Conservation (phyloP, 1,140 invertebrate species). For the Drepana arcuata region DNA sequence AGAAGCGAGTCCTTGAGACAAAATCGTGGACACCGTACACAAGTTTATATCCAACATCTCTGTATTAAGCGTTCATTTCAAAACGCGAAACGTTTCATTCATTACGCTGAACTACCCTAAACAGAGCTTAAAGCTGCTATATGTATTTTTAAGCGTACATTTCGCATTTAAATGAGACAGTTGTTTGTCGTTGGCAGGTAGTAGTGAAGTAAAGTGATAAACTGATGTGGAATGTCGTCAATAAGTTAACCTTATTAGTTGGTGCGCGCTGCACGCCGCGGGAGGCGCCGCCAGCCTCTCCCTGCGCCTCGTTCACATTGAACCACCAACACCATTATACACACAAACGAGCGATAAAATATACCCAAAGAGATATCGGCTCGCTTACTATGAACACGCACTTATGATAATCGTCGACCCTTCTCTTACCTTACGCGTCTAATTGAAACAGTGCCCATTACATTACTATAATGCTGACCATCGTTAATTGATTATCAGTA, state of each 20-base stretch:
- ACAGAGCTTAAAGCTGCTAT: no score
- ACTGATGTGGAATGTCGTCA: constrained; percentile 27
- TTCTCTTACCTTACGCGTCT: constrained; percentile 7
- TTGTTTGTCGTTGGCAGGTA: no score
- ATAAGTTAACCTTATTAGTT: constrained; percentile 37
- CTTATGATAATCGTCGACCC: constrained; percentile 13
- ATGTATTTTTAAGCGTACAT: no score
- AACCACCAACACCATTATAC: constrained; percentile 7
- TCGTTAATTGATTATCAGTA: constrained; percentile 11
- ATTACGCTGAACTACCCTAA: no score
- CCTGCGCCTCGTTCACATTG: constrained; percentile 9
- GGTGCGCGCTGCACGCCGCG: constrained; percentile 16
- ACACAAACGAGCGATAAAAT: no score
- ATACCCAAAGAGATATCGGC: constrained; percentile 12
- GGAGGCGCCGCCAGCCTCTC: constrained; percentile 18
- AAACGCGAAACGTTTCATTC: no score
- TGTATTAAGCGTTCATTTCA: no score
- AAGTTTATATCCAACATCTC: no score
- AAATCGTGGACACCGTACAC: no score
- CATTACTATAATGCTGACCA: constrained; percentile 4
- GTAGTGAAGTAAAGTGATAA: background rate
- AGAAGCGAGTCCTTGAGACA: no score
- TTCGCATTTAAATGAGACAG: no score
- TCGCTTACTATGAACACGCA: constrained; percentile 12
- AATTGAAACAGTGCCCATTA: constrained; percentile 11